Evolutionary conservation across 1,140 invertebrate species (phyloP).

Genomic region (Pemphigus obesinymphae): DNA sequence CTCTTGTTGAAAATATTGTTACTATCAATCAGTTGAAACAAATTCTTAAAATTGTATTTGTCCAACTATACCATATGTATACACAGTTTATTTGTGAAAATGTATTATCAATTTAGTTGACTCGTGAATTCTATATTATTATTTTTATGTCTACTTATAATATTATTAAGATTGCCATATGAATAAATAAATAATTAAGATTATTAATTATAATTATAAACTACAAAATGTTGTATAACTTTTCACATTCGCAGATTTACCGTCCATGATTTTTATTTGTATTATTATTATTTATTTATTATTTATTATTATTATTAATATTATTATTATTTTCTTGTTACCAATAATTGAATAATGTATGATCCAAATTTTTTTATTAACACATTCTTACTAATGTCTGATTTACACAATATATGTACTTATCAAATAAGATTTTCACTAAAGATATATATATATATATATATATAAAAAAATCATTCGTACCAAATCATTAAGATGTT

Average conservation of each 20-base stretch:
- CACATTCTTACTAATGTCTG: neutral
- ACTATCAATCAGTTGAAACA: neutral
- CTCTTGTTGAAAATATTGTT: neutral
- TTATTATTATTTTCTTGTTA: conserved; percentile 23
- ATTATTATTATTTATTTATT: neutral
- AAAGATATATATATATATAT: neutral
- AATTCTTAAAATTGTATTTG: neutral
- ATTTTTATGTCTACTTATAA: neutral
- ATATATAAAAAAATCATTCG: neutral
- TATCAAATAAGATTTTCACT: conserved; percentile 13
- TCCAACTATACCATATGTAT: neutral
- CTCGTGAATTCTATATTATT: neutral
- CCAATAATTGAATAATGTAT: neutral
- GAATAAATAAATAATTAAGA: too few species aligned
- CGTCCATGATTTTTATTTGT: conserved; percentile 34
- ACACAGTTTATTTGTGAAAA: neutral
- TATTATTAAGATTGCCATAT: neutral
- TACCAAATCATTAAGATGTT: conserved; percentile 10
- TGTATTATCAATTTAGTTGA: conserved; percentile 20
- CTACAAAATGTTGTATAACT: conserved; percentile 3
- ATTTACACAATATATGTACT: conserved; percentile 1
- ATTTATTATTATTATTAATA: neutral
- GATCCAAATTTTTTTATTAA: neutral
- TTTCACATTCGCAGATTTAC: conserved; percentile 29
- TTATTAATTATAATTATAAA: conserved; percentile 17